Evolutionary conservation across 2,888 invertebrate genomes (phyloP).

Genomic region (Tanaodytes sp.): DNA sequence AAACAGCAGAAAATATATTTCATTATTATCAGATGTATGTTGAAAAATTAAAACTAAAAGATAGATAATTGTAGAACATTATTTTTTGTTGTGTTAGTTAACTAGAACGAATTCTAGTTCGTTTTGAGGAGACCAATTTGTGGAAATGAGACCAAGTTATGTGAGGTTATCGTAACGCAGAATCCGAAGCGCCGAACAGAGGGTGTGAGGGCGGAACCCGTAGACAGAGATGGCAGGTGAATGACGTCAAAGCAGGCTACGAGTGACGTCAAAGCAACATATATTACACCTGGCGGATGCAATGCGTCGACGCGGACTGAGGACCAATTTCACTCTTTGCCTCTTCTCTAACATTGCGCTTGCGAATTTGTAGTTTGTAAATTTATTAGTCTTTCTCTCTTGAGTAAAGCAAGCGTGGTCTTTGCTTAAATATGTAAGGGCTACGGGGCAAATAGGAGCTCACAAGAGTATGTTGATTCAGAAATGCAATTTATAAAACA

Average conservation of each 20-base stretch:
- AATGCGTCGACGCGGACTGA: constrained; percentile 56
- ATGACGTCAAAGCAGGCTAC: constrained; percentile 66
- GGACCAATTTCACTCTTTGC: constrained; percentile 38
- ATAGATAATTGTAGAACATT: too few relatives aligned
- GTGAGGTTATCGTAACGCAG: constrained; percentile 58
- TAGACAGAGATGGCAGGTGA: constrained; percentile 61
- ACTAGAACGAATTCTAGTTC: too few relatives aligned
- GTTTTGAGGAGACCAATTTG: too few relatives aligned
- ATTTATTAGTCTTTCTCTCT: neutral
- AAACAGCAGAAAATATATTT: too few relatives aligned
- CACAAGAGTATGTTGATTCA: too few relatives aligned
- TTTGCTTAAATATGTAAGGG: constrained; percentile 10
- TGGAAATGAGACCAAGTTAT: constrained; percentile 20
- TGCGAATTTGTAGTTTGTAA: too few relatives aligned
- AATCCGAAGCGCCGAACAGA: constrained; percentile 13
- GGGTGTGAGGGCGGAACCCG: constrained; percentile 23
- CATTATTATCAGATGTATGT: too few relatives aligned
- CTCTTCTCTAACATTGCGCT: constrained; percentile 1
- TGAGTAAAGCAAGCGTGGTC: constrained; percentile 17
- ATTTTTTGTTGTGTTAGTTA: too few relatives aligned
- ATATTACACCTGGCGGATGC: constrained; percentile 58
- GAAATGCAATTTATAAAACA: too few relatives aligned
- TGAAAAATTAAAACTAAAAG: too few relatives aligned
- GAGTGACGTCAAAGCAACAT: constrained; percentile 65
- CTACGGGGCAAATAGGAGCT: too few relatives aligned